Evolutionary conservation across 1,140 invertebrate species (phyloP).

Genomic region (Andrena cerasifolii): DNA sequence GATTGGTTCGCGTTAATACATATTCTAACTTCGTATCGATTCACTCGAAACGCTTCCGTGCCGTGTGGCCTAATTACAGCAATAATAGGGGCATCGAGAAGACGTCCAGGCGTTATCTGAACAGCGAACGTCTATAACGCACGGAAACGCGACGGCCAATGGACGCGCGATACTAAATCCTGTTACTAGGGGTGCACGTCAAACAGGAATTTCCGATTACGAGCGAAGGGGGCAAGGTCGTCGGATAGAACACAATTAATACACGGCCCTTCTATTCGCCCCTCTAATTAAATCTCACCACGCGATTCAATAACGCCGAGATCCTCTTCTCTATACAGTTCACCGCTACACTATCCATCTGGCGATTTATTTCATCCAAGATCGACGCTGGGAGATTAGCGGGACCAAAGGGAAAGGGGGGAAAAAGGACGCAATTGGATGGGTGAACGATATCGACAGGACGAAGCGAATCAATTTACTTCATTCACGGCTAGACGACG

Average conservation of each 20-base stretch:
- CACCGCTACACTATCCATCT: not conserved
- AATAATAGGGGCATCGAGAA: slow-evolving; percentile 29
- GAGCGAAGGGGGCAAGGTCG: slow-evolving; percentile 18
- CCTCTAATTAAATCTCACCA: slow-evolving; percentile 17
- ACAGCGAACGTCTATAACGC: slow-evolving; percentile 20
- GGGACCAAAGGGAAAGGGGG: no score
- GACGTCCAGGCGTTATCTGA: slow-evolving; percentile 39
- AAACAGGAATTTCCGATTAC: slow-evolving; percentile 39
- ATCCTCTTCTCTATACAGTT: not conserved
- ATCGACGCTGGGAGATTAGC: no score
- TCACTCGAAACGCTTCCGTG: slow-evolving; percentile 4
- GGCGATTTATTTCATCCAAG: not conserved
- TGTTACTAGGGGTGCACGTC: slow-evolving; percentile 16
- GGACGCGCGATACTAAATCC: slow-evolving; percentile 28
- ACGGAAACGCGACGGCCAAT: slow-evolving; percentile 32
- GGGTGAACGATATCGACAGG: not conserved
- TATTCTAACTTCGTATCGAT: slow-evolving; percentile 19
- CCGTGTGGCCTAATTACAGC: slow-evolving; percentile 43
- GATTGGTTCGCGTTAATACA: not conserved
- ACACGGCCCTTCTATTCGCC: not conserved
- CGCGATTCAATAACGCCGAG: slow-evolving; percentile 24
- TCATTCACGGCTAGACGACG: not conserved
- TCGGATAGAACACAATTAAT: slow-evolving; percentile 22
- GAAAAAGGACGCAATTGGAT: not conserved
- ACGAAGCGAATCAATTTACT: not conserved